Conservation (phyloP, 2,113 vertebrate species). For the Mastomys natalensis region DNA sequence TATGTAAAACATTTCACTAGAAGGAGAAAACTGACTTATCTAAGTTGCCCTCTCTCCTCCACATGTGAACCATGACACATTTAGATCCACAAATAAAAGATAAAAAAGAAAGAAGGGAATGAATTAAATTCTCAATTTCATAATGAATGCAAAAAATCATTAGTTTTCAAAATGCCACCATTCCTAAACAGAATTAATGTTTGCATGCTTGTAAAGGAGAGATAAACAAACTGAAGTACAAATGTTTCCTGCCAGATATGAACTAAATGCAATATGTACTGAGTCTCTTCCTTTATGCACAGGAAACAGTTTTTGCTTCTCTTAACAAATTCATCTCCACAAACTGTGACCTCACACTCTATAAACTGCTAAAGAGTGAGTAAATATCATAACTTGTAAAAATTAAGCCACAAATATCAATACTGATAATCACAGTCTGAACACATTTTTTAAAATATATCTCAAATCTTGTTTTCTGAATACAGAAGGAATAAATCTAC, state of each 20-base stretch:
- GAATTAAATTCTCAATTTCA: background rate
- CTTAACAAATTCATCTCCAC: background rate
- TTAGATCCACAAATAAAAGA: background rate
- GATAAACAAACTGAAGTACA: background rate
- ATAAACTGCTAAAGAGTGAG: background rate
- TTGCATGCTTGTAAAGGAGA: background rate
- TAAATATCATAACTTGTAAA: conserved; percentile 21
- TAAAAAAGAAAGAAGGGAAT: no score
- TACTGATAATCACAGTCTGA: background rate
- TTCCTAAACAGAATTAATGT: background rate
- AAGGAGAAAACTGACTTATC: background rate
- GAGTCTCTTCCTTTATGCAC: background rate
- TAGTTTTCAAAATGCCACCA: background rate
- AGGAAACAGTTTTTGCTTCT: background rate
- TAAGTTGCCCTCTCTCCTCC: background rate
- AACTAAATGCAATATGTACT: background rate
- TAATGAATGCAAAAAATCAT: background rate
- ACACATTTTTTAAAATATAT: background rate
- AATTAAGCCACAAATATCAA: conserved; percentile 45
- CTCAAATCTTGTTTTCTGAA: background rate
- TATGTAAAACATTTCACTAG: background rate
- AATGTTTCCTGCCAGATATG: background rate
- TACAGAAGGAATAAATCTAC: background rate
- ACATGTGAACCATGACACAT: background rate
- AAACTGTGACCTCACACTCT: background rate